A percentile compares a stretch with the other conserved stretches of the same genome.
These are phyloP conservation scores for Crocidura indochinensis DNA, from an alignment of 2,797 vertebrate genomes.

Conservation along the genomic window DNA sequence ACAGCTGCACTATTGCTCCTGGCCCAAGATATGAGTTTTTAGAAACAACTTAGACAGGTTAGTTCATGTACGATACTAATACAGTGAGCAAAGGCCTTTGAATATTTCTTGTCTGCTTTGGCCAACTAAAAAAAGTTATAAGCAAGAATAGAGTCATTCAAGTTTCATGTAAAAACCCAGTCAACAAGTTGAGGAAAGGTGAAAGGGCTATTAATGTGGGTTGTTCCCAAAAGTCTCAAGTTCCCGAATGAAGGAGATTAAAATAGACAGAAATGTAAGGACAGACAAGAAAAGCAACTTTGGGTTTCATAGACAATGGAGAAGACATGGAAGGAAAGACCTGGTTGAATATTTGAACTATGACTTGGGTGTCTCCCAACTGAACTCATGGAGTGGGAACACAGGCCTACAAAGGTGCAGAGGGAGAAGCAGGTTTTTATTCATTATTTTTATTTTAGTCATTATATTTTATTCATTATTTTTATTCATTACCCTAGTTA, in stretches of 20 bases:
- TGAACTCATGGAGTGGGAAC: background rate
- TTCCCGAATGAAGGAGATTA: background rate
- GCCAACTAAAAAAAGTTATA: background rate
- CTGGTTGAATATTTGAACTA: background rate
- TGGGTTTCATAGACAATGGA: background rate
- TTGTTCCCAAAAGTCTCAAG: background rate
- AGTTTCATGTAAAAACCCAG: background rate
- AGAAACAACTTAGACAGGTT: no score
- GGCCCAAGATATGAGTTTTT: no score
- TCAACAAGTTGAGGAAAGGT: background rate
- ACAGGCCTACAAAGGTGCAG: background rate
- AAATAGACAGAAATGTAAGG: background rate
- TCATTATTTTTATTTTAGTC: background rate
- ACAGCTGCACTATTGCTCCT: no score
- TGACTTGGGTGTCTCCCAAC: background rate
- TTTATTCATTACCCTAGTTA: background rate
- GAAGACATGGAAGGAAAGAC: background rate
- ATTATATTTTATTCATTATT: background rate
- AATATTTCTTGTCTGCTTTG: background rate
- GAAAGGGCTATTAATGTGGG: background rate
- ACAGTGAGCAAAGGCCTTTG: background rate
- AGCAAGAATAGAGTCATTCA: background rate
- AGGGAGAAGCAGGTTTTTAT: conserved; percentile 1
- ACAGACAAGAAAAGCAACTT: background rate
- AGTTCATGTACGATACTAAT: no score